Evolutionary conservation across 2,797 vertebrate genomes (phyloP).

Genomic region (Pangasius sanitwongsei): DNA sequence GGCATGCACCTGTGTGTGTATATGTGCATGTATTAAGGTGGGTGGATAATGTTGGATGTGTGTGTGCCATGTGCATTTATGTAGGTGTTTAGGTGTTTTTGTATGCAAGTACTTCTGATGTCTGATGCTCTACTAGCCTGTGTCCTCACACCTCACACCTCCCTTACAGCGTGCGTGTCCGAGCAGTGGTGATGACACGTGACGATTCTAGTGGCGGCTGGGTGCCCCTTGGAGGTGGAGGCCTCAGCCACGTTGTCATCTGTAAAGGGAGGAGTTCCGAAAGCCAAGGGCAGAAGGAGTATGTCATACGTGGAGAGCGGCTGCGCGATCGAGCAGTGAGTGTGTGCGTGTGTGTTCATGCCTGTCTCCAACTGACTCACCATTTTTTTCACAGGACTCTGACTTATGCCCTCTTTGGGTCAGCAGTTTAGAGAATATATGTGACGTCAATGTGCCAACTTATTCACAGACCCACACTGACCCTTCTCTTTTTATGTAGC

Average conservation of each 20-base stretch:
- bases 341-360: constrained; percentile 76
- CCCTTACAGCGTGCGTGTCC: constrained; percentile 86
- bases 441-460: not conserved
- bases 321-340: constrained; percentile 92
- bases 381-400: constrained; percentile 57
- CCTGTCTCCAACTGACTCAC: constrained; percentile 64
- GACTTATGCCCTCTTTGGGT: constrained; percentile 36
- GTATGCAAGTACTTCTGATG: constrained; percentile 10
- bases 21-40: not conserved
- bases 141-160: constrained; percentile 54
- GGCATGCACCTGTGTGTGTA: not conserved
- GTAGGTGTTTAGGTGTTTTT: constrained; percentile 11
- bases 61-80: not conserved
- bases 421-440: not conserved
- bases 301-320: constrained; percentile 87
- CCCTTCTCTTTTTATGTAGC: constrained; percentile 68
- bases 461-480: constrained; percentile 31
- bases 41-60: not conserved
- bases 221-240: constrained; percentile 89
- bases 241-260: constrained; percentile 90
- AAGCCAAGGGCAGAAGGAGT: constrained; percentile 78
- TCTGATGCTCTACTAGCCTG: constrained; percentile 24
- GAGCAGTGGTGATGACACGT: constrained; percentile 94
- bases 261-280: constrained; percentile 85
- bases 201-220: constrained; percentile 95